Percentiles rank a stretch among this genome's conserved stretches.
Evolutionary conservation across 2,797 vertebrate genomes (phyloP).

Genomic region (Pipistrellus kuhlii): DNA sequence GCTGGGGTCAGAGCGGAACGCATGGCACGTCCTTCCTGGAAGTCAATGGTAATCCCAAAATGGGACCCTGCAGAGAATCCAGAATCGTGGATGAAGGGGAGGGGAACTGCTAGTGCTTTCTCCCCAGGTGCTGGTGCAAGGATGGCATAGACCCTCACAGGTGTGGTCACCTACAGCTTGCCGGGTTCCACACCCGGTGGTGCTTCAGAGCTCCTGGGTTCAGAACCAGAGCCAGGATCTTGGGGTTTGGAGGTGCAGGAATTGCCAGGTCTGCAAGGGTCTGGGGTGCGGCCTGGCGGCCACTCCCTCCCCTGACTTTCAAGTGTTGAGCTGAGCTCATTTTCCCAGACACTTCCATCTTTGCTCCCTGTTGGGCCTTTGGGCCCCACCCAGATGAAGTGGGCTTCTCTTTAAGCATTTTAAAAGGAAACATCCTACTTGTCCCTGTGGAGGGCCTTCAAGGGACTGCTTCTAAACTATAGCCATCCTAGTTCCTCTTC

Average conservation of each 20-base stretch:
- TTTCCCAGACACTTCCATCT: background rate
- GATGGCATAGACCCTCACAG: constrained; percentile 34
- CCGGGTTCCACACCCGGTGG: background rate
- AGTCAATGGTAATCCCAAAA: constrained; percentile 60
- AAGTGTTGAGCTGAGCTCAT: background rate
- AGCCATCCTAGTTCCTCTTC: background rate
- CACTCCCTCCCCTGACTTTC: background rate
- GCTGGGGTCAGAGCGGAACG: background rate
- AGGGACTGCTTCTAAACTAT: background rate
- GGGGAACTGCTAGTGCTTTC: background rate
- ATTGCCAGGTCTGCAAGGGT: background rate
- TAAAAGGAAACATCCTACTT: background rate
- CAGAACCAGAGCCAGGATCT: background rate
- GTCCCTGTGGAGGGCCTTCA: background rate
- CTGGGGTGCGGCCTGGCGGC: background rate
- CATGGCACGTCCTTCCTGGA: constrained; percentile 13
- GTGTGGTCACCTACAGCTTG: constrained; percentile 51
- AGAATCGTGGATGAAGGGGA: constrained; percentile 22
- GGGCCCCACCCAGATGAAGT: background rate
- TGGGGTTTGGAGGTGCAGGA: background rate
- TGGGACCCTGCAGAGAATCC: constrained; percentile 46
- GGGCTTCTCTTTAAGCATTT: background rate
- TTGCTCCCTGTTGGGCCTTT: background rate
- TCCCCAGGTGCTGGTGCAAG: background rate
- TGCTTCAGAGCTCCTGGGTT: background rate